Percentiles rank a stretch among this genome's conserved stretches.
phyloP scores from a whole-genome alignment of 2,797 vertebrate genomes.

The Sebastolobus alascanus region DNA sequence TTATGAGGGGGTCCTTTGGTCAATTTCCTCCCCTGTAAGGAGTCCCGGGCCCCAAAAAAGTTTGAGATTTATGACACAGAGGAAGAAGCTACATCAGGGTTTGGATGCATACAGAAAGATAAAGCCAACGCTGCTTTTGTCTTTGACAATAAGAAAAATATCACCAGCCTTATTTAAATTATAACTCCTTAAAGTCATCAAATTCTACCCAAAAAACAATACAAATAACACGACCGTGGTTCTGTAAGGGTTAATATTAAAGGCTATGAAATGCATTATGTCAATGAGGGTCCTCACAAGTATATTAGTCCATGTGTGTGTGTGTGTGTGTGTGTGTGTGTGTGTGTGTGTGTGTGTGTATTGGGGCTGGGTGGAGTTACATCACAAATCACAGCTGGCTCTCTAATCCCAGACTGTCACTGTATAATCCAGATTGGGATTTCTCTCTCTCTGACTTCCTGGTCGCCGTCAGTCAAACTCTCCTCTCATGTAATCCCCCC shows the following conservation, averaged over 20 bases:
- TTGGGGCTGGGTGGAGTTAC: slow-evolving; percentile 43
- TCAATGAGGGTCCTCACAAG: background rate
- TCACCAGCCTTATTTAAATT: too few relatives aligned
- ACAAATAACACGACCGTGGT: too few relatives aligned
- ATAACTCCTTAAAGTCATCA: too few relatives aligned
- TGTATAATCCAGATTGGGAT: slow-evolving; percentile 83
- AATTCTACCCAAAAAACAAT: background rate
- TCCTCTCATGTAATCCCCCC: slow-evolving; percentile 32
- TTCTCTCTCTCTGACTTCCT: slow-evolving; percentile 57
- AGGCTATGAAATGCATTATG: background rate
- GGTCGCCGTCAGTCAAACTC: slow-evolving; percentile 25
- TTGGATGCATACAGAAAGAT: too few relatives aligned
- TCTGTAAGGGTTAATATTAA: background rate
- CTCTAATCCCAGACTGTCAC: slow-evolving; percentile 75
- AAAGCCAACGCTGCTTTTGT: background rate
- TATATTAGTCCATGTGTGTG: slow-evolving; percentile 5
- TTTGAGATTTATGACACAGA: too few relatives aligned
- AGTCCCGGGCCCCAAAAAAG: too few relatives aligned
- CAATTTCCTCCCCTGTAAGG: too few relatives aligned
- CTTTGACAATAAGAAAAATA: background rate
- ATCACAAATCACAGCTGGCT: slow-evolving; percentile 77
- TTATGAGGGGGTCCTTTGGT: too few relatives aligned
- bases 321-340: background rate
- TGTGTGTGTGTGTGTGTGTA: background rate
- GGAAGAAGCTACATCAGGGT: too few relatives aligned